Conservation (phyloP, 2,888 invertebrate genomes). For the Clusia tigrina region DNA sequence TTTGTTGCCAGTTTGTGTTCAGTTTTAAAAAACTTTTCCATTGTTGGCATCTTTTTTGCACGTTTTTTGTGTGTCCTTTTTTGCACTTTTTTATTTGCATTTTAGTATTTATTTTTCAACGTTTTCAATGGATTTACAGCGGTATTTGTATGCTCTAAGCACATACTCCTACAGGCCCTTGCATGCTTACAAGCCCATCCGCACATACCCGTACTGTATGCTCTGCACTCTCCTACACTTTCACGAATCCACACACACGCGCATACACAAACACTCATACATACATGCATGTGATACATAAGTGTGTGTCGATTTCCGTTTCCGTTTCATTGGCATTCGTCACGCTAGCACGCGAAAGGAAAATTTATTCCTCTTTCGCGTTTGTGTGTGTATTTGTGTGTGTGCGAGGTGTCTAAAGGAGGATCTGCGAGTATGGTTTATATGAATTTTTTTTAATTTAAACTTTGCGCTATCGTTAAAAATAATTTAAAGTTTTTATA, state of each 20-base stretch:
- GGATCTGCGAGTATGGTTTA: too few species aligned
- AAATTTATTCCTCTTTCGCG: background rate
- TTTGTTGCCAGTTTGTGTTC: background rate
- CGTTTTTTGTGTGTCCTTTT: background rate
- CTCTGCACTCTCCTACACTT: conserved; percentile 2
- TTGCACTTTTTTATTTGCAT: background rate
- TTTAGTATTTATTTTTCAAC: background rate
- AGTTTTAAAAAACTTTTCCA: background rate
- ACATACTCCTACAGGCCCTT: too few species aligned
- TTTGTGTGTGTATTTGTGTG: background rate
- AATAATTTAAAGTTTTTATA: too few species aligned
- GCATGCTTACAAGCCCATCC: too few species aligned
- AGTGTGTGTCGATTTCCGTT: conserved; percentile 1
- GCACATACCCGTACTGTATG: too few species aligned
- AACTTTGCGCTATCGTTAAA: too few species aligned
- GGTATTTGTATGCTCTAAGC: background rate
- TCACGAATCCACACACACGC: background rate
- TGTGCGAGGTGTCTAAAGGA: too few species aligned
- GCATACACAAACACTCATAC: background rate
- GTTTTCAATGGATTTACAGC: background rate
- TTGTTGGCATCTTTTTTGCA: conserved; percentile 1
- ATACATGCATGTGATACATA: background rate
- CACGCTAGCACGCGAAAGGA: background rate
- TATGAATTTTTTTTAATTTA: too few species aligned
- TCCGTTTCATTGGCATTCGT: background rate